A percentile compares a stretch with the other conserved stretches of the same genome.
Evolutionary conservation across 1,140 invertebrate species (phyloP).

Genomic region (Anagrus nilaparvatae): DNA sequence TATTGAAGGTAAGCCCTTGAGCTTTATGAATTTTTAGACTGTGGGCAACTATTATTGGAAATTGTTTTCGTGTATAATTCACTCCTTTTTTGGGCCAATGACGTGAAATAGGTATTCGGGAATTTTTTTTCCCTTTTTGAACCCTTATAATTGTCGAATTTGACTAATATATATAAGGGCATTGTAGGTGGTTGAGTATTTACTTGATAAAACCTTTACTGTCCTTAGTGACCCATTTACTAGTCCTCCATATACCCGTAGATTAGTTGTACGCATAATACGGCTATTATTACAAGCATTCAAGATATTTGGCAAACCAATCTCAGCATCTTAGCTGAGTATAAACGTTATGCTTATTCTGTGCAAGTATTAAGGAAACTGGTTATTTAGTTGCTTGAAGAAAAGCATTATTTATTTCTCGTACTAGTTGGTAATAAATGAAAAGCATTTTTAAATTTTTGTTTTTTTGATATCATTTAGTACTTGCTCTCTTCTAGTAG

Average conservation of each 20-base stretch:
- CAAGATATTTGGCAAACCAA: too few relatives aligned
- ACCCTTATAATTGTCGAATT: not conserved
- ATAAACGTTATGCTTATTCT: not conserved
- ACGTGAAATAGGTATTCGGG: not conserved
- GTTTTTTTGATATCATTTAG: not conserved
- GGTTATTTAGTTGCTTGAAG: too few relatives aligned
- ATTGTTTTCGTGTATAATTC: not conserved
- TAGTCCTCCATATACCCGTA: not conserved
- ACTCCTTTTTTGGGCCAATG: not conserved
- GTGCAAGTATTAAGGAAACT: not conserved
- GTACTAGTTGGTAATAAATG: not conserved
- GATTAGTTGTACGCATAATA: not conserved
- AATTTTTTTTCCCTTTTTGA: not conserved
- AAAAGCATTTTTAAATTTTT: not conserved
- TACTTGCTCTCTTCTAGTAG: not conserved
- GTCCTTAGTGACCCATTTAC: not conserved
- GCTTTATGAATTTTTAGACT: too few relatives aligned
- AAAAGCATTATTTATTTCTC: not conserved
- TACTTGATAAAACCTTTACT: not conserved
- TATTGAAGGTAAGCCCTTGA: not conserved
- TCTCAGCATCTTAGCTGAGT: too few relatives aligned
- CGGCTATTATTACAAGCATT: too few relatives aligned
- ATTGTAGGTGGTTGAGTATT: not conserved
- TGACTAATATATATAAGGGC: not conserved
- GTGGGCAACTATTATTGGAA: not conserved